Percentiles rank a stretch among this genome's conserved stretches.
These are phyloP conservation scores for Heliconius hewitsoni DNA, from an alignment of 1,140 invertebrate species.

Conservation along the genomic window DNA sequence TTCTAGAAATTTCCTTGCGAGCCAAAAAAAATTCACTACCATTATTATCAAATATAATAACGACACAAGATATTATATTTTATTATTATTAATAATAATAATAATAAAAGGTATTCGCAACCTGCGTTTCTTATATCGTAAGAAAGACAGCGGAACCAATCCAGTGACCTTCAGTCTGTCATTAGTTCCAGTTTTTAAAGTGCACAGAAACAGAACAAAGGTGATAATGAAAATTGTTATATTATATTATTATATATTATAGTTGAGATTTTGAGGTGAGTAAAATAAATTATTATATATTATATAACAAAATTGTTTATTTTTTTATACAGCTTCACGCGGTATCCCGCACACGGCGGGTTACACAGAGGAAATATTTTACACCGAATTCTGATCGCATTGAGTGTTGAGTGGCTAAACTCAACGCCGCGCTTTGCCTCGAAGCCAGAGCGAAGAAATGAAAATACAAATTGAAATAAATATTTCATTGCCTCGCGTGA, in stretches of 20 bases:
- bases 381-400: too few species aligned
- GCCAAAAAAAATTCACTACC: background rate
- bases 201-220: constrained; percentile 20
- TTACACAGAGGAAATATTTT: too few species aligned
- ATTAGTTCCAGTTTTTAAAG: constrained; percentile 29
- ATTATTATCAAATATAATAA: constrained; percentile 9
- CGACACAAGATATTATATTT: background rate
- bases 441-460: too few species aligned
- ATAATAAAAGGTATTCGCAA: background rate
- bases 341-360: too few species aligned
- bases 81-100: background rate
- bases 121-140: constrained; percentile 9
- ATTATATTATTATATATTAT: background rate
- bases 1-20: background rate
- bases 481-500: too few species aligned
- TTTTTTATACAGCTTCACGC: too few species aligned
- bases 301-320: too few species aligned
- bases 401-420: too few species aligned
- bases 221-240: background rate
- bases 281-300: background rate
- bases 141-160: constrained; percentile 31
- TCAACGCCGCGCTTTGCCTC: too few species aligned
- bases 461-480: too few species aligned
- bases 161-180: constrained; percentile 24
- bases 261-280: background rate